Base-by-base conservation (phyloP, 2,888 invertebrate species). In the Kuschelorhynchus macadamiae region DNA sequence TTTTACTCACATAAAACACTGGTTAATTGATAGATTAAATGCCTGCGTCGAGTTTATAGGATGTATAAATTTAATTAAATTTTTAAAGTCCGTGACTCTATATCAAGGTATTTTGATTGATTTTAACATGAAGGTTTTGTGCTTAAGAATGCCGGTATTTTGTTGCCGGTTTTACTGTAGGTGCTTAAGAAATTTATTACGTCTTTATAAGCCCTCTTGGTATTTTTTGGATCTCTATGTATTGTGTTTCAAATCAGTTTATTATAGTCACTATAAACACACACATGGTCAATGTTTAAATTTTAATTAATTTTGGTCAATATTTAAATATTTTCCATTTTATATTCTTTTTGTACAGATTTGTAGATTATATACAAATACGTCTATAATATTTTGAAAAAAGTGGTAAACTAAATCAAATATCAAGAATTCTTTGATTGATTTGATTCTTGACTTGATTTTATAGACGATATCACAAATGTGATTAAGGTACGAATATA, bases 11-110 rank as follows among this genome's bases (percentile, higher is more conserved):
- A 52, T 52, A 52, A 32, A 49, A 52, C 39, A 17, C 36, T 52
- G 14, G 39, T 52, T 39, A 52, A 52, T 52, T 39, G 52, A 52
- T 36, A 52, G 52, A 52, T 52, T 21, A 52, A 52, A 21, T 52
- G 36, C 11, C 52, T 39, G 20, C 12, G 32, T 11, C 21, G 9
- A 1, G 14, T 21, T 36, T 39, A 39, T n/a, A 52, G 12, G 39
- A 16, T 14, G n/a, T 21, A 52, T 52, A 52, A 52, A 36, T 52
- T 52, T 18, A 52, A 52, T 52, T 52, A 52, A 52, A 18, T 20
- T 52, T 39, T 32, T 39, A 9, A 21, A 20, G 21, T 36, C 36
- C 39, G 52, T 52, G 52, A 36, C 20, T 52, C 14, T 52, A 39
- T 52, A 39, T 52, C 33, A 33, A 18, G 21, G 36, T 33, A 33